Percentiles rank a stretch among this genome's conserved stretches.
Evolutionary conservation across 1,140 invertebrate species (phyloP).

Genomic region (Aporrectodea caliginosa): DNA sequence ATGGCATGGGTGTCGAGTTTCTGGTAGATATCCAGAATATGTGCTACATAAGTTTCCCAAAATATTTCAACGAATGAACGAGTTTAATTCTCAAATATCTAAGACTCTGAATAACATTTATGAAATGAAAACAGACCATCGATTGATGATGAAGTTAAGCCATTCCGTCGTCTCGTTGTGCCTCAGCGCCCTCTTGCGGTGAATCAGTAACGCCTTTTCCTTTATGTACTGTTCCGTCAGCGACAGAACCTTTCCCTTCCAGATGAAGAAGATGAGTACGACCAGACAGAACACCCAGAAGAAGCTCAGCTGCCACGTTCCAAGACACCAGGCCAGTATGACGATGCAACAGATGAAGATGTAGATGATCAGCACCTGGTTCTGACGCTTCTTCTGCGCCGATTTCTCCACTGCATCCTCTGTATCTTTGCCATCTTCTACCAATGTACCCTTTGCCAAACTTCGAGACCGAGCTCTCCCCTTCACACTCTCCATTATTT

Average conservation of each 20-base stretch:
- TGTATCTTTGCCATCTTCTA: background rate
- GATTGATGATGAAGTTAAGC: constrained; percentile 60
- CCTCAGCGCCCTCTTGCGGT: constrained; percentile 56
- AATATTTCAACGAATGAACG: background rate
- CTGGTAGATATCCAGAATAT: no score
- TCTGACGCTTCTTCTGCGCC: background rate
- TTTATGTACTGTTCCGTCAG: constrained; percentile 46
- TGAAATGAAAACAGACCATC: constrained; percentile 58
- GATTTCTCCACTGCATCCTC: background rate
- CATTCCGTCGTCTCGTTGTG: constrained; percentile 60
- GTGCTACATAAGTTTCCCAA: no score
- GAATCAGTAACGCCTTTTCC: constrained; percentile 53
- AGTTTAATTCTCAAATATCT: background rate
- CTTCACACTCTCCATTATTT: background rate
- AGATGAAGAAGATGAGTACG: constrained; percentile 45
- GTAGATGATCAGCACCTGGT: background rate
- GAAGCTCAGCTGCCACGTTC: constrained; percentile 1
- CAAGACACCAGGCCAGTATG: background rate
- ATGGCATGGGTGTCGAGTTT: no score
- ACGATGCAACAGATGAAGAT: background rate
- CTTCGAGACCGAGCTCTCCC: background rate
- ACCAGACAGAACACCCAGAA: constrained; percentile 37
- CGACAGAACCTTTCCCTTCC: constrained; percentile 45
- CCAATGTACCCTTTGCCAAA: background rate
- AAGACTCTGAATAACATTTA: no score